These are phyloP conservation scores for Carassius auratus DNA, from an alignment of 2,113 vertebrate genomes.

Conservation along the genomic window DNA sequence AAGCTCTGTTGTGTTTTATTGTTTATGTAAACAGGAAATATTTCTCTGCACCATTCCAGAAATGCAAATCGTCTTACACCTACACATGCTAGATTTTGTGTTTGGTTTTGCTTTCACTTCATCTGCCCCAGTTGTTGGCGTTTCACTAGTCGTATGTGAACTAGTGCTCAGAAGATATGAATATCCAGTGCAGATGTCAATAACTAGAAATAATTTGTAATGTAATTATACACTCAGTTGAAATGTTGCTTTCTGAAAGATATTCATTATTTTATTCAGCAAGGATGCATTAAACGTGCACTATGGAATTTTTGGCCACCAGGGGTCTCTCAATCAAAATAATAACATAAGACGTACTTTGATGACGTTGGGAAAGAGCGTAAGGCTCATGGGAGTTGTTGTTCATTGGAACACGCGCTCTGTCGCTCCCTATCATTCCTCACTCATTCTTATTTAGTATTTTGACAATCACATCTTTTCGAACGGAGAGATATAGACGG, in stretches of 20 bases:
- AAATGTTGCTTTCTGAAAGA: background rate
- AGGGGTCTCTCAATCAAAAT: too few relatives aligned
- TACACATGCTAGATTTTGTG: background rate
- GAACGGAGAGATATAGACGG: too few relatives aligned
- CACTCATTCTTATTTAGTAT: too few relatives aligned
- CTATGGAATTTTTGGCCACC: too few relatives aligned
- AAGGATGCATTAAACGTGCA: background rate
- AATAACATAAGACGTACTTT: too few relatives aligned
- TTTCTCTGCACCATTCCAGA: background rate
- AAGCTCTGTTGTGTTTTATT: background rate
- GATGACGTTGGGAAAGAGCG: too few relatives aligned
- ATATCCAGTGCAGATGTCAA: background rate
- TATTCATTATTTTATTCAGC: background rate
- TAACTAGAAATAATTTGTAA: background rate
- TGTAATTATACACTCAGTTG: background rate
- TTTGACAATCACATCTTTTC: too few relatives aligned
- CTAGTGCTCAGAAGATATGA: background rate
- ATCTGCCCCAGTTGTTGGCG: background rate
- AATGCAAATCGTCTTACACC: background rate
- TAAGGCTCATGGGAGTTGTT: too few relatives aligned
- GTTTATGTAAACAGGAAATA: background rate
- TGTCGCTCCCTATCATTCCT: too few relatives aligned
- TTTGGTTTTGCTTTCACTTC: slow-evolving; percentile 23
- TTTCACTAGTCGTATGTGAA: background rate
- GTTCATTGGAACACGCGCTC: too few relatives aligned